These are phyloP conservation scores for Thera britannica DNA, from an alignment of 2,888 invertebrate genomes.

Conservation along the genomic window DNA sequence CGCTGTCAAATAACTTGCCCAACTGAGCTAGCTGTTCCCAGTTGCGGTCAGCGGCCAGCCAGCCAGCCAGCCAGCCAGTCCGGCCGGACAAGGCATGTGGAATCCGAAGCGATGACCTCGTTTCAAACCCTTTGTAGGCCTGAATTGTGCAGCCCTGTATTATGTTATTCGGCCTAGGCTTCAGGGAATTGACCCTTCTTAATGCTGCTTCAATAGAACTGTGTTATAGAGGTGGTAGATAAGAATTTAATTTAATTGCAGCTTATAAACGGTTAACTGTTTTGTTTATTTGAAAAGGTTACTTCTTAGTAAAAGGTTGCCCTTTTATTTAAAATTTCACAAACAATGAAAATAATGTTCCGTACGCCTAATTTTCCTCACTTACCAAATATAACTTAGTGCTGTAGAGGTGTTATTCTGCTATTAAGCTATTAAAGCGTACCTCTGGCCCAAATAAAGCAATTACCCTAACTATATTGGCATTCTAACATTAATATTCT, in stretches of 20 bases:
- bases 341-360: background rate
- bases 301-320: background rate
- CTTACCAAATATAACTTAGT: background rate
- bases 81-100: constrained; percentile 32
- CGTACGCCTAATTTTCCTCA: background rate
- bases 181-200: constrained; percentile 36
- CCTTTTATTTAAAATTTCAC: background rate
- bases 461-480: constrained; percentile 28
- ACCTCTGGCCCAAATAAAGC: constrained; percentile 29
- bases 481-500: constrained; percentile 37
- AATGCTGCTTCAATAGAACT: constrained; percentile 28
- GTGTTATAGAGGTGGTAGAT: constrained; percentile 14
- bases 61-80: background rate
- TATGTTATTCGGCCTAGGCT: constrained; percentile 32
- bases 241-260: constrained; percentile 22
- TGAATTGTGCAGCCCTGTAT: constrained; percentile 38
- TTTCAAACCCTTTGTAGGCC: constrained; percentile 41
- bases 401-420: background rate
- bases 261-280: constrained; percentile 10
- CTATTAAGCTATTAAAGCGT: background rate
- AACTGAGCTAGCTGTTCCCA: constrained; percentile 15
- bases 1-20: background rate
- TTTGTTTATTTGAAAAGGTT: constrained; percentile 2
- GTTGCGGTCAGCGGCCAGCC: constrained; percentile 8
- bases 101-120: constrained; percentile 38